phyloP scores from a whole-genome alignment of 1,140 invertebrate genomes.

The Bactericera cockerelli region DNA sequence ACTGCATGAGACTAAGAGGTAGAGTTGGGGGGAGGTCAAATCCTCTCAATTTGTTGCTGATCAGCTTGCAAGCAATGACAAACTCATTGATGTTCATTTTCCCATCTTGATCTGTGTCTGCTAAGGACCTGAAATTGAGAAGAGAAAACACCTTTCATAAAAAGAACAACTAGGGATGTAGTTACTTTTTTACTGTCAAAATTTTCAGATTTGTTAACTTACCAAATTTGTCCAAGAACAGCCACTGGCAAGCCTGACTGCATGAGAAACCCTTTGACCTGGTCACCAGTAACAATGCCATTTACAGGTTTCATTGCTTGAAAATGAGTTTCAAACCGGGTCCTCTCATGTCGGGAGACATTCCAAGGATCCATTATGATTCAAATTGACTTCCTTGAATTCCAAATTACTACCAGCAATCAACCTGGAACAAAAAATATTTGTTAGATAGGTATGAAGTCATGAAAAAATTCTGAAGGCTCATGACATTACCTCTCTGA shows the following conservation, averaged over 20 bases:
- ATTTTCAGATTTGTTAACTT: constrained; percentile 25
- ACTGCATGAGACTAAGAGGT: constrained; percentile 46
- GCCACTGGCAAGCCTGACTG: constrained; percentile 78
- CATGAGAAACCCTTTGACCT: constrained; percentile 87
- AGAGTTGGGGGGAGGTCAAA: constrained; percentile 74
- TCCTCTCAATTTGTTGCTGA: constrained; percentile 82
- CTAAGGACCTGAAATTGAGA: constrained; percentile 52
- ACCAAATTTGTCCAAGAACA: constrained; percentile 90
- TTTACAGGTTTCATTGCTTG: constrained; percentile 66
- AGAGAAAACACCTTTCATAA: constrained; percentile 9
- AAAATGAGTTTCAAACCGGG: constrained; percentile 85
- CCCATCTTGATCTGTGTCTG: constrained; percentile 92
- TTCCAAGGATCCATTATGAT: constrained; percentile 60
- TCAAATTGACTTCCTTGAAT: too few relatives aligned
- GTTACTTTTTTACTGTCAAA: background rate
- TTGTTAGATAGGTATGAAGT: too few relatives aligned
- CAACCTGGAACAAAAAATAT: too few relatives aligned
- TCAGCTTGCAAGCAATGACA: constrained; percentile 93
- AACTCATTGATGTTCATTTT: constrained; percentile 95
- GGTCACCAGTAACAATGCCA: constrained; percentile 81
- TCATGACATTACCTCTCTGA: too few relatives aligned
- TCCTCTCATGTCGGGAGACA: constrained; percentile 70
- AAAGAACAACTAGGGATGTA: constrained; percentile 8
- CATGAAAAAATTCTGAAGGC: too few relatives aligned
- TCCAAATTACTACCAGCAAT: too few relatives aligned